These are phyloP conservation scores for Camponotus floridanus DNA, from an alignment of 1,140 invertebrate species.

Conservation along the genomic window DNA sequence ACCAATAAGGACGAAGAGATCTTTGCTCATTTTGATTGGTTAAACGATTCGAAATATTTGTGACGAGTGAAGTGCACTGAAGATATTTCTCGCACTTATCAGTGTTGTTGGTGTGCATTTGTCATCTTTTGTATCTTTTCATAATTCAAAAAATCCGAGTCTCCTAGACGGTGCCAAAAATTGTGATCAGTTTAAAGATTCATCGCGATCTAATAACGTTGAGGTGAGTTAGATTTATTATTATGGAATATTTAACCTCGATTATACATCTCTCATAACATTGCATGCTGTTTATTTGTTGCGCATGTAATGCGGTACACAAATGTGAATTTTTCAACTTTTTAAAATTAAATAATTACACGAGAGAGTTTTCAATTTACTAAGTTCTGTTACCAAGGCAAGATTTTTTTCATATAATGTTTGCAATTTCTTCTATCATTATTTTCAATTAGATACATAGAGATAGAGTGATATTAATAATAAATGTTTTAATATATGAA, in stretches of 20 bases:
- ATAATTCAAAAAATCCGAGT: too few relatives aligned
- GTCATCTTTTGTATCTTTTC: too few relatives aligned
- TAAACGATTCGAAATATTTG: too few relatives aligned
- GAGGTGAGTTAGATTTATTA: background rate
- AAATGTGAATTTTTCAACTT: conserved; percentile 2
- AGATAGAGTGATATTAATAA: too few relatives aligned
- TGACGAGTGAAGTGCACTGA: too few relatives aligned
- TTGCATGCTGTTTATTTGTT: background rate
- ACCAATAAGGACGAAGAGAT: too few relatives aligned
- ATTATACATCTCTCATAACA: background rate
- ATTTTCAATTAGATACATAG: background rate
- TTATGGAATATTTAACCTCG: background rate
- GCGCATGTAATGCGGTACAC: too few relatives aligned
- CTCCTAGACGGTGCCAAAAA: background rate
- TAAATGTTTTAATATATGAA: too few relatives aligned
- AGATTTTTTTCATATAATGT: conserved; percentile 1
- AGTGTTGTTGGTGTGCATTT: too few relatives aligned
- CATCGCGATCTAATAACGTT: background rate
- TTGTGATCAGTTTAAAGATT: background rate
- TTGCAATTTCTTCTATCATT: conserved; percentile 17
- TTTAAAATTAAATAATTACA: background rate
- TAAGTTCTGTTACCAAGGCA: background rate
- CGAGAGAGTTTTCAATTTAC: conserved; percentile 12
- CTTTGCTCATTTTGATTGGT: too few relatives aligned
- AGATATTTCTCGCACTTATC: too few relatives aligned